Evolutionary conservation across 2,888 invertebrate species (phyloP).

Genomic region (Drosophila austrosaltans): DNA sequence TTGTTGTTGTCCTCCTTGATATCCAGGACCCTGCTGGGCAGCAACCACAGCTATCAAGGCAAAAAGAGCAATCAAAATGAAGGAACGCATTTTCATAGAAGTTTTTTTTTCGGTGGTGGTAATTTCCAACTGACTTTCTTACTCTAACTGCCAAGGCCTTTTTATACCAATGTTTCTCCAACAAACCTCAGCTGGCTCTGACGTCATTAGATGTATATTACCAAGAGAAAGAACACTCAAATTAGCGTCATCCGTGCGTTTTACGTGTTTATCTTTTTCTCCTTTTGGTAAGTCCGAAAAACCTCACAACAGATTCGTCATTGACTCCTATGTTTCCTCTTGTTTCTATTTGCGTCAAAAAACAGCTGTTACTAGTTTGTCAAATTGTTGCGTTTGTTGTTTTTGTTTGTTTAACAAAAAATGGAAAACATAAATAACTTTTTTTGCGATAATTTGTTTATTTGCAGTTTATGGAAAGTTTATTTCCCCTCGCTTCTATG

Average conservation of each 20-base stretch:
- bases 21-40: conserved; percentile 26
- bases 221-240: neutral
- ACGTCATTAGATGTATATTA: neutral
- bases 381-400: conserved; percentile 6
- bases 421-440: neutral
- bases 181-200: neutral
- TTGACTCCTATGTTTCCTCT: conserved; percentile 12
- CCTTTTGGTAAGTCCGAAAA: conserved; percentile 18
- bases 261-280: neutral
- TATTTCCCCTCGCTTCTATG: too few species aligned
- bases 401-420: conserved; percentile 7
- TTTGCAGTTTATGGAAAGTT: neutral
- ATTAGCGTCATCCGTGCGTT: neutral
- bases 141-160: conserved; percentile 24
- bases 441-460: neutral
- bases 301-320: conserved; percentile 15
- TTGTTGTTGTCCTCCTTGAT: conserved; percentile 6
- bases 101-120: conserved; percentile 1
- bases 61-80: conserved; percentile 24
- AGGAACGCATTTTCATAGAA: conserved; percentile 30
- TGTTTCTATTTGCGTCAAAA: conserved; percentile 32
- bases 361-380: conserved; percentile 38
- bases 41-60: conserved; percentile 36
- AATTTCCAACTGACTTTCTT: conserved; percentile 16
- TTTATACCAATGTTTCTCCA: conserved; percentile 30